These are phyloP conservation scores for Turdus rufiventris DNA, from an alignment of 2,113 vertebrate genomes.

Conservation along the genomic window DNA sequence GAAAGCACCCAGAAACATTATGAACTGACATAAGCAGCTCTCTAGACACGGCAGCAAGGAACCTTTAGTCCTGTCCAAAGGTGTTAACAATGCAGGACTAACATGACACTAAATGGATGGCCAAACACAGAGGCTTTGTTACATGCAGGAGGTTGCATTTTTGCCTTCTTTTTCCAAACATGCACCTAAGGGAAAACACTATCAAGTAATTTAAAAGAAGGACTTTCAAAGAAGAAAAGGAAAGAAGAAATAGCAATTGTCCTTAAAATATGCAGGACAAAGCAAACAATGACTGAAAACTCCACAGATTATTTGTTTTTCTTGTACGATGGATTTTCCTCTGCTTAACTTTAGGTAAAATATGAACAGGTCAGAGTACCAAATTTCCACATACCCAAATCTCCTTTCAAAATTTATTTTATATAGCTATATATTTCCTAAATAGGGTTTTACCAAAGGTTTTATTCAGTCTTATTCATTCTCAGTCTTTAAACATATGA, in stretches of 20 bases:
- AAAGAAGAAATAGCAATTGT: too few relatives aligned
- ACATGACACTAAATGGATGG: constrained; percentile 42
- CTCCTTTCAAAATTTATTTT: background rate
- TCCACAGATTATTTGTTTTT: background rate
- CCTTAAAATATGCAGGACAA: too few relatives aligned
- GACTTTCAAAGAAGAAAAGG: background rate
- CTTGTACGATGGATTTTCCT: background rate
- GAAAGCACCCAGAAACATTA: background rate
- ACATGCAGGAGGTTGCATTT: background rate
- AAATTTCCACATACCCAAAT: background rate
- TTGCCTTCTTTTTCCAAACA: background rate
- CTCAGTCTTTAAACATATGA: background rate
- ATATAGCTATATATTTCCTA: background rate
- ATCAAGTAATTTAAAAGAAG: background rate
- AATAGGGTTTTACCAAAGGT: background rate
- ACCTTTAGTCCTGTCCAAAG: constrained; percentile 45
- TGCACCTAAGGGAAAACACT: background rate
- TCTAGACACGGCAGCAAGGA: constrained; percentile 6
- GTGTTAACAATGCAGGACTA: constrained; percentile 41
- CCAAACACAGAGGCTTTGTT: constrained; percentile 30
- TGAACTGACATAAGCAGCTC: background rate
- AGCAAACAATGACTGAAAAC: background rate
- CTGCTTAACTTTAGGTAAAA: background rate
- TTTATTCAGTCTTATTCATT: background rate
- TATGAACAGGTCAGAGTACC: background rate